These are phyloP conservation scores for Melitaea cinxia DNA, from an alignment of 1,140 invertebrate genomes.

Conservation along the genomic window DNA sequence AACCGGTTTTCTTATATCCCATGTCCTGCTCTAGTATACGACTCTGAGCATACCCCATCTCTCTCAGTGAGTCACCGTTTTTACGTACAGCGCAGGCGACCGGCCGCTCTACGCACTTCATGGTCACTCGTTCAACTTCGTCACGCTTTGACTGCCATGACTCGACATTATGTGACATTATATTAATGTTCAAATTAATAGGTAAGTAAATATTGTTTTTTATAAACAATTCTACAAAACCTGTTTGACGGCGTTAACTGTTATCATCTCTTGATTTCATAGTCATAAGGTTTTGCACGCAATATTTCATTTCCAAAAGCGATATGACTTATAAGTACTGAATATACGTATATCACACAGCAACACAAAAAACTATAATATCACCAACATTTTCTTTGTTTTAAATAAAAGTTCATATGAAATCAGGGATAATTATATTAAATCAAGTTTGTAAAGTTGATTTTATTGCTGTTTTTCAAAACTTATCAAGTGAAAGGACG, in stretches of 20 bases:
- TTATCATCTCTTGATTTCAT: neutral
- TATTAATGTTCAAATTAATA: slow-evolving; percentile 73
- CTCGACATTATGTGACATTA: slow-evolving; percentile 73
- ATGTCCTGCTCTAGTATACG: slow-evolving; percentile 52
- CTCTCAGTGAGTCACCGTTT: slow-evolving; percentile 74
- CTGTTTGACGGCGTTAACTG: slow-evolving; percentile 2
- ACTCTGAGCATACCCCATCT: slow-evolving; percentile 49
- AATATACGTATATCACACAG: too few species aligned
- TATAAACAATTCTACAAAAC: slow-evolving; percentile 11
- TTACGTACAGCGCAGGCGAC: slow-evolving; percentile 67
- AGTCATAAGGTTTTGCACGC: neutral
- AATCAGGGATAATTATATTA: slow-evolving; percentile 4
- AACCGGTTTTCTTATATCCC: slow-evolving; percentile 70
- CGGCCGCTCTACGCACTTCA: slow-evolving; percentile 77
- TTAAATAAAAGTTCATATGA: too few species aligned
- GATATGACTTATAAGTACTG: too few species aligned
- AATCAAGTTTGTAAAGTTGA: slow-evolving; percentile 6
- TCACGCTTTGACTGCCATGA: slow-evolving; percentile 75
- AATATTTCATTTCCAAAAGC: too few species aligned
- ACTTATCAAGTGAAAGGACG: slow-evolving; percentile 60
- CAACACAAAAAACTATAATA: too few species aligned
- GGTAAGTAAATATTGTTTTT: slow-evolving; percentile 59
- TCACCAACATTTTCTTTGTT: too few species aligned
- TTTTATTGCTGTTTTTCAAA: slow-evolving; percentile 40
- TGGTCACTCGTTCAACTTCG: slow-evolving; percentile 77